Conservation (phyloP, 1,140 invertebrate genomes). For the Colletes latitarsis region DNA sequence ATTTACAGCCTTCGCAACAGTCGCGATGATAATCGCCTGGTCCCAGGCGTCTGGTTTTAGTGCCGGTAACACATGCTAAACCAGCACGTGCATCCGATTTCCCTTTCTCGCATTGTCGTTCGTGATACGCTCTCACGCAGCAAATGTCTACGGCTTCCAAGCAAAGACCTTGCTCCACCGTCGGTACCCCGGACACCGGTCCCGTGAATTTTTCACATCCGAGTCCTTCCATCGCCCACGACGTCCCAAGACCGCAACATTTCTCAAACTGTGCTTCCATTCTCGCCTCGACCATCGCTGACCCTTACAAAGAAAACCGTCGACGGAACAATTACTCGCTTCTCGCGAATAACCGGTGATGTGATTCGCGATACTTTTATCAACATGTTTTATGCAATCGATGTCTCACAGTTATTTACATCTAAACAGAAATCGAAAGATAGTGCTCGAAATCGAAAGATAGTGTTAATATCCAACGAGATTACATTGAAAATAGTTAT, state of each 20-base stretch:
- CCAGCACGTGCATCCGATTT: conserved; percentile 80
- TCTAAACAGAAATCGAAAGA: too few species aligned
- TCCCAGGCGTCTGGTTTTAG: conserved; percentile 12
- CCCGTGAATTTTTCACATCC: conserved; percentile 79
- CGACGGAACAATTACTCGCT: neutral
- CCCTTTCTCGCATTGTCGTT: conserved; percentile 79
- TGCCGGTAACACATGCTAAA: conserved; percentile 70
- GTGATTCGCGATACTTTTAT: too few species aligned
- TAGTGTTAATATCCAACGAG: too few species aligned
- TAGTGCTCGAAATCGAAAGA: too few species aligned
- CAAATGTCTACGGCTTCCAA: conserved; percentile 81
- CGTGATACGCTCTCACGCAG: conserved; percentile 77
- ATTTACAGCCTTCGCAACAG: conserved; percentile 83
- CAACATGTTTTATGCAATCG: too few species aligned
- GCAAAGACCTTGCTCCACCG: conserved; percentile 80
- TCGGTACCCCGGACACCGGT: conserved; percentile 77
- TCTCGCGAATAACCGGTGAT: too few species aligned
- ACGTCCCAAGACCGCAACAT: conserved; percentile 81
- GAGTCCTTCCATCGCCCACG: conserved; percentile 79
- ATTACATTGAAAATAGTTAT: neutral
- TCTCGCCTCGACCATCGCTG: conserved; percentile 38
- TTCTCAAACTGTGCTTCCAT: conserved; percentile 79
- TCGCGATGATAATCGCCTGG: conserved; percentile 78
- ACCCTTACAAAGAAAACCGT: conserved; percentile 10
- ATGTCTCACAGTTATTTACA: too few species aligned